Percentiles rank a stretch among this genome's conserved stretches.
These are phyloP conservation scores for Pammene aurita DNA, from an alignment of 2,888 invertebrate species.

Conservation along the genomic window DNA sequence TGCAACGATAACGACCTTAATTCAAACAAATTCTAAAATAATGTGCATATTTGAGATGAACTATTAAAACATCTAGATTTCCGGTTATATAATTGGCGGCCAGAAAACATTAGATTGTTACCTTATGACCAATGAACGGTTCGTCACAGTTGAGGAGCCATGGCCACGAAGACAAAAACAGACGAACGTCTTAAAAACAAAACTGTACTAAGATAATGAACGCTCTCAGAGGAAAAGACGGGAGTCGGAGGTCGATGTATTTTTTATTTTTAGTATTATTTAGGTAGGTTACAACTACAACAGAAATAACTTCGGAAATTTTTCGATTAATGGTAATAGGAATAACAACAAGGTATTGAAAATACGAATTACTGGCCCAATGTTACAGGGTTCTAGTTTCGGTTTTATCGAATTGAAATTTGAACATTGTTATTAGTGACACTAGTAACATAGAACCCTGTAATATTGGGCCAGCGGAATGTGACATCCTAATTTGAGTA, in stretches of 20 bases:
- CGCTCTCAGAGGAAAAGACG: constrained; percentile 8
- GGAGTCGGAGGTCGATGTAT: constrained; percentile 10
- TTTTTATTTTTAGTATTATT: neutral
- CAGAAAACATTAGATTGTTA: constrained; percentile 17
- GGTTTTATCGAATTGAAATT: too few species aligned
- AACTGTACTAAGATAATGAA: constrained; percentile 20
- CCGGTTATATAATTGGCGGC: constrained; percentile 16
- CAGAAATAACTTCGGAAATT: too few species aligned
- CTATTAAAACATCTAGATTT: constrained; percentile 5
- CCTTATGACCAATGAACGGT: constrained; percentile 37
- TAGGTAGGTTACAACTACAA: too few species aligned
- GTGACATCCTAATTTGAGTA: too few species aligned
- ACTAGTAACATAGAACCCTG: too few species aligned
- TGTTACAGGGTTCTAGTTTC: too few species aligned
- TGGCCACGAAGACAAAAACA: constrained; percentile 28
- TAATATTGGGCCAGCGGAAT: too few species aligned
- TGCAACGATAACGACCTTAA: constrained; percentile 1
- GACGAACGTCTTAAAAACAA: constrained; percentile 16
- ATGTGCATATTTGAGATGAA: neutral
- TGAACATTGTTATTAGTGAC: too few species aligned
- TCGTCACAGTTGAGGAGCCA: constrained; percentile 40
- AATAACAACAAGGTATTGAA: too few species aligned
- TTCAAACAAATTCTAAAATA: neutral
- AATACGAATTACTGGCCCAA: too few species aligned
- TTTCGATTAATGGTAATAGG: too few species aligned